Conservation (phyloP, 1,140 invertebrate genomes). For the Lasioglossum albipes region DNA sequence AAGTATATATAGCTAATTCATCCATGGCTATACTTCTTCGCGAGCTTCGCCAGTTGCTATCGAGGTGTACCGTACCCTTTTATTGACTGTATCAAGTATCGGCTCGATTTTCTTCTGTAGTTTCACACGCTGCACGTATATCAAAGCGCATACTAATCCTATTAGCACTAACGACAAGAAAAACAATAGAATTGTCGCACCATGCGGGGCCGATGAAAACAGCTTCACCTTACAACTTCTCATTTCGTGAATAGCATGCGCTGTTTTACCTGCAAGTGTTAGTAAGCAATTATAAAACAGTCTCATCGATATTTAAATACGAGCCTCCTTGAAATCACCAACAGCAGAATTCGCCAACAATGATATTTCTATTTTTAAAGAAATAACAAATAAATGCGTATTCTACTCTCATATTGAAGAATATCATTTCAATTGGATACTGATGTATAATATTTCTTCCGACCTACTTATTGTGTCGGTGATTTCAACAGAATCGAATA, state of each 20-base stretch:
- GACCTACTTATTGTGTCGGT: too few relatives aligned
- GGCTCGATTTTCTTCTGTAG: constrained; percentile 83
- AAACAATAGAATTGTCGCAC: constrained; percentile 81
- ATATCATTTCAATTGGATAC: too few relatives aligned
- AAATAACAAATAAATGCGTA: too few relatives aligned
- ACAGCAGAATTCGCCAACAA: too few relatives aligned
- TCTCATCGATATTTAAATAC: too few relatives aligned
- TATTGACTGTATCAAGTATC: constrained; percentile 83
- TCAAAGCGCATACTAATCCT: constrained; percentile 80
- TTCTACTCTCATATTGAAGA: too few relatives aligned
- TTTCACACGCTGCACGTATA: constrained; percentile 83
- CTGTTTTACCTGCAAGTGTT: constrained; percentile 70
- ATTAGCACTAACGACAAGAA: constrained; percentile 82
- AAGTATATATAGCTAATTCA: not conserved
- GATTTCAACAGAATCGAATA: too few relatives aligned
- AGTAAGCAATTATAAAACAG: not conserved
- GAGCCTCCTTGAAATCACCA: too few relatives aligned
- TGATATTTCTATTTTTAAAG: too few relatives aligned
- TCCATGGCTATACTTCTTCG: constrained; percentile 65
- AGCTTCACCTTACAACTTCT: constrained; percentile 65
- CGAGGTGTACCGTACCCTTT: constrained; percentile 88
- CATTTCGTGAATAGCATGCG: constrained; percentile 62
- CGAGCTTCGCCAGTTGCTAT: constrained; percentile 81
- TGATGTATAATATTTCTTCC: too few relatives aligned
- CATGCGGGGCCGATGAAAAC: constrained; percentile 71